These are phyloP conservation scores for Drosophila grimshawi DNA, from an alignment of 1,140 invertebrate species.

Conservation along the genomic window DNA sequence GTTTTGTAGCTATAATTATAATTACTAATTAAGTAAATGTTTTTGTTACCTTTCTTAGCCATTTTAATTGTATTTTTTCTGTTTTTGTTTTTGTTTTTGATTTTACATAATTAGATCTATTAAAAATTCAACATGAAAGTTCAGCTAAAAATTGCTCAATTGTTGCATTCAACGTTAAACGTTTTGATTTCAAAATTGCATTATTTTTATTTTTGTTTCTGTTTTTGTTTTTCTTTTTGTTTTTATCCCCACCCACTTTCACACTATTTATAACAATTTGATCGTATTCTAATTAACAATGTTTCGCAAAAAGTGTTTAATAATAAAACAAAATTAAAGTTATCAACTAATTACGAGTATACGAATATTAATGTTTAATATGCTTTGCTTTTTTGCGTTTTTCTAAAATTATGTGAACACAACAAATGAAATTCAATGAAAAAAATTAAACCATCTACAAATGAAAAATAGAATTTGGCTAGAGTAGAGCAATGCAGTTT, in stretches of 20 bases:
- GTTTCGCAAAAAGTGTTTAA: constrained; percentile 34
- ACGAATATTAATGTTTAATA: constrained; percentile 22
- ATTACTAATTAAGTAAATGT: constrained; percentile 82
- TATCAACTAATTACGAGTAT: constrained; percentile 11
- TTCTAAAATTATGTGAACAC: constrained; percentile 72
- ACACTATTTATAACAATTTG: constrained; percentile 56
- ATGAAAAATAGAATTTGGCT: constrained; percentile 65
- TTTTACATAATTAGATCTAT: constrained; percentile 28
- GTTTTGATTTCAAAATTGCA: constrained; percentile 65
- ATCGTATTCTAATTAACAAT: constrained; percentile 65
- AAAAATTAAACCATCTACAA: constrained; percentile 62
- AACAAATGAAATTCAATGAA: constrained; percentile 35
- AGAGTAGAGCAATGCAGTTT: constrained; percentile 59
- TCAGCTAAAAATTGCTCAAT: constrained; percentile 77
- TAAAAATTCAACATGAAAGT: constrained; percentile 75
- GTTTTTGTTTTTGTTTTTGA: constrained; percentile 41
- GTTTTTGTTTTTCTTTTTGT: constrained; percentile 43
- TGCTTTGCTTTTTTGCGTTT: not conserved
- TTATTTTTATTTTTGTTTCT: constrained; percentile 47
- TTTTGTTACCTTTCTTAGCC: constrained; percentile 65
- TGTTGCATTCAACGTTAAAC: constrained; percentile 73
- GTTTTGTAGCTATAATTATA: constrained; percentile 75
- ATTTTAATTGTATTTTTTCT: constrained; percentile 45
- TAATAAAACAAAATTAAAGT: constrained; percentile 18
- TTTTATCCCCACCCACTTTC: constrained; percentile 22